Percentiles rank a stretch among this genome's conserved stretches.
These are phyloP conservation scores for Cromileptes altivelis DNA, from an alignment of 2,113 vertebrate species.

Conservation along the genomic window DNA sequence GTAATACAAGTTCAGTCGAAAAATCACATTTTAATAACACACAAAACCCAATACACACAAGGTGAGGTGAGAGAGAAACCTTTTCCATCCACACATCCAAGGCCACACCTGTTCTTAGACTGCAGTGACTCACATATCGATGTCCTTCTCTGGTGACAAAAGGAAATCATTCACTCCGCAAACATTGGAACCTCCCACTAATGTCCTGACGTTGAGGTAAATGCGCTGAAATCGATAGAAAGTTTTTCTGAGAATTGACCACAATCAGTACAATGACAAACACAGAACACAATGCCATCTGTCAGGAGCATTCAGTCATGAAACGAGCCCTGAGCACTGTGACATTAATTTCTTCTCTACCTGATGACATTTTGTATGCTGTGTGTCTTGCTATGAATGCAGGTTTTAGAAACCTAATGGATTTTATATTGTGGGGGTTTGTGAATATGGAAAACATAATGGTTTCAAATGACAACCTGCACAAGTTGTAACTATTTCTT, in stretches of 20 bases:
- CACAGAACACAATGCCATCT: slow-evolving; percentile 40
- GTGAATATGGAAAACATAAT: not conserved
- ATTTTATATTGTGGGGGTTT: slow-evolving; percentile 11
- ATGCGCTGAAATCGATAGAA: slow-evolving; percentile 66
- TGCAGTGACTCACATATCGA: slow-evolving; percentile 53
- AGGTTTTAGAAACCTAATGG: not conserved
- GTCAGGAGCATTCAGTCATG: slow-evolving; percentile 50
- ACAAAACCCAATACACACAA: not conserved
- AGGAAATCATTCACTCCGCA: slow-evolving; percentile 56
- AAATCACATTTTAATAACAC: not conserved
- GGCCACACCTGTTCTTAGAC: slow-evolving; percentile 23
- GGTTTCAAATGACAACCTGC: not conserved
- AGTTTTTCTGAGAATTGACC: slow-evolving; percentile 59
- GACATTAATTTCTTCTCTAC: slow-evolving; percentile 39
- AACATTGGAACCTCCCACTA: slow-evolving; percentile 47
- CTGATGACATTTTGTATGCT: slow-evolving; percentile 27
- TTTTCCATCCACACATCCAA: slow-evolving; percentile 18
- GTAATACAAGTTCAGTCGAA: not conserved
- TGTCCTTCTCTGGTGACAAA: slow-evolving; percentile 37
- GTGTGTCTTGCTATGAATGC: slow-evolving; percentile 6
- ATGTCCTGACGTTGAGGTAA: slow-evolving; percentile 51
- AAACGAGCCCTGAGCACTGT: slow-evolving; percentile 27
- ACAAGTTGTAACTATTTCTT: not conserved
- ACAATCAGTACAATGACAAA: slow-evolving; percentile 49
- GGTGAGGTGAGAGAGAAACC: not conserved